Conservation (phyloP, 2,888 invertebrate species). For the Eretmocerus hayati region DNA sequence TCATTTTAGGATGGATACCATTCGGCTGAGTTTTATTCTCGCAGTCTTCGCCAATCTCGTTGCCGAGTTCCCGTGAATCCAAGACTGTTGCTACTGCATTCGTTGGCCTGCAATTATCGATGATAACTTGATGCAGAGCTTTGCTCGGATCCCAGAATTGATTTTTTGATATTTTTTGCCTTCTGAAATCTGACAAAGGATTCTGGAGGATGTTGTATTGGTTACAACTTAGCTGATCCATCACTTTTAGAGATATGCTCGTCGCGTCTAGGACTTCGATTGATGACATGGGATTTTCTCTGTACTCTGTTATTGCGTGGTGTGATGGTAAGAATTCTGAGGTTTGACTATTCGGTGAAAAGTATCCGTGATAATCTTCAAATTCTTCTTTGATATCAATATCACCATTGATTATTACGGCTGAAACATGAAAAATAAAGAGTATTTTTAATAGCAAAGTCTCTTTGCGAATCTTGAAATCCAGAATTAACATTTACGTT, state of each 20-base stretch:
- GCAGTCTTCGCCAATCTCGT: neutral
- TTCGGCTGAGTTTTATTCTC: neutral
- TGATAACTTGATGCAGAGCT: neutral
- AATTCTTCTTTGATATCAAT: too few species aligned
- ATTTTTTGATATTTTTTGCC: neutral
- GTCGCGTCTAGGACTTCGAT: conserved; percentile 18
- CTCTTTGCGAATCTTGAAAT: too few species aligned
- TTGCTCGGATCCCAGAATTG: neutral
- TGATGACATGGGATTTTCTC: too few species aligned
- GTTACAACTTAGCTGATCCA: conserved; percentile 13
- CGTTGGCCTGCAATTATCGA: conserved; percentile 10
- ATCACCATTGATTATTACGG: too few species aligned
- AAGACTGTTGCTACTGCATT: conserved; percentile 19
- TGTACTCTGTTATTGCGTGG: too few species aligned
- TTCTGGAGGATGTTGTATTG: conserved; percentile 10
- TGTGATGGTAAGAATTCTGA: too few species aligned
- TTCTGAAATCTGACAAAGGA: conserved; percentile 4
- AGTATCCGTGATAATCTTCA: too few species aligned
- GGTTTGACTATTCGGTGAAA: too few species aligned
- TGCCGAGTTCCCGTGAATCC: neutral
- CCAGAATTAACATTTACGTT: too few species aligned
- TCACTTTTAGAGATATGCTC: conserved; percentile 18
- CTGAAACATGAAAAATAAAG: too few species aligned
- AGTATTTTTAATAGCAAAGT: too few species aligned
- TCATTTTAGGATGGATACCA: too few species aligned